Conservation (phyloP, 2,797 vertebrate species). For the Dryobates pubescens region DNA sequence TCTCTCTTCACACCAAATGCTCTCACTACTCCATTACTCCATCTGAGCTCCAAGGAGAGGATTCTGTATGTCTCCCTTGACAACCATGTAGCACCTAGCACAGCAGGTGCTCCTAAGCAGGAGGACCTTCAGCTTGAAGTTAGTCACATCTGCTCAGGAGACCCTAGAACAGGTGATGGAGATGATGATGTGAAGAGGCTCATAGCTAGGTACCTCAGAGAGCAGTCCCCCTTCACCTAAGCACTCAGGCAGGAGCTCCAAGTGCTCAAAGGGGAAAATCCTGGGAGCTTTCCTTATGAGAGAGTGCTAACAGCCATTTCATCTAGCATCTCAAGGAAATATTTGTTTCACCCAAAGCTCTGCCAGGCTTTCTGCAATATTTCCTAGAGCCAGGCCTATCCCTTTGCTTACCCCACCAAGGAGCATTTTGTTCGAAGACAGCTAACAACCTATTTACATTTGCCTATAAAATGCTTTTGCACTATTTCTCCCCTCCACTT, state of each 20-base stretch:
- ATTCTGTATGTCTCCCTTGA: background rate
- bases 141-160: background rate
- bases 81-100: background rate
- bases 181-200: background rate
- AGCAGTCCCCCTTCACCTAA: background rate
- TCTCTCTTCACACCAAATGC: background rate
- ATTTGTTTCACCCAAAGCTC: background rate
- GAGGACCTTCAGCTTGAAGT: background rate
- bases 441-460: conserved; percentile 27
- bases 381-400: background rate
- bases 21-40: background rate
- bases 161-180: background rate
- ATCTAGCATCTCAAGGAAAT: background rate
- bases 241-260: background rate
- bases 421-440: conserved; percentile 38
- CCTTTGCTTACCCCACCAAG: background rate
- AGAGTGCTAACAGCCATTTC: background rate
- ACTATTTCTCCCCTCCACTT: background rate
- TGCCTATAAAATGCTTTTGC: background rate
- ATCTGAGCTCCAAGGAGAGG: background rate
- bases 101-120: background rate
- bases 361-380: background rate
- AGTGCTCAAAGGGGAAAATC: background rate
- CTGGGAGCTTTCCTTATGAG: background rate
- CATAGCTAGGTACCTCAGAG: background rate